These are phyloP conservation scores for Drosophila melanosoma DNA, from an alignment of 2,888 invertebrate species.

Conservation along the genomic window DNA sequence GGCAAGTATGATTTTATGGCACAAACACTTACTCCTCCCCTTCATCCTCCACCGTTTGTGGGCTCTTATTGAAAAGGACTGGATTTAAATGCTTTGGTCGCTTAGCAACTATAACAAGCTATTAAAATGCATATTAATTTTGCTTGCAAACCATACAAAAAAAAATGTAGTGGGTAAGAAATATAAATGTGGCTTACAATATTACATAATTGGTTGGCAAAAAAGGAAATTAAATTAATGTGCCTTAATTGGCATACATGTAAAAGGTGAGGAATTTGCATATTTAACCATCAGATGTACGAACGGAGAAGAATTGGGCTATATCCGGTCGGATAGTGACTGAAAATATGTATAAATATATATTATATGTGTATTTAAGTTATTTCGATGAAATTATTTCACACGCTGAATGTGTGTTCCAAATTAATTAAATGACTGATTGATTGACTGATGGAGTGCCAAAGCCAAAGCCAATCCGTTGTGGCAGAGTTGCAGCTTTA, in stretches of 20 bases:
- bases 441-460: background rate
- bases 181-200: background rate
- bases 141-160: background rate
- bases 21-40: background rate
- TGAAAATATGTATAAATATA: background rate
- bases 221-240: background rate
- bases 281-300: too few species aligned
- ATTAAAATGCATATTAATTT: background rate
- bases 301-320: background rate
- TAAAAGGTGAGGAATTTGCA: background rate
- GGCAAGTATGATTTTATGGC: slow-evolving; percentile 30
- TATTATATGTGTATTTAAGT: background rate
- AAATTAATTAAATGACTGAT: background rate
- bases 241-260: background rate
- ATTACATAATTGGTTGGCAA: background rate
- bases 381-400: too few species aligned
- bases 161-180: background rate
- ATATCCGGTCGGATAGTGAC: background rate
- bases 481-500: background rate
- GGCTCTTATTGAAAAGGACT: background rate
- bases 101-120: background rate
- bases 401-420: background rate
- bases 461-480: background rate
- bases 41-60: too few species aligned
- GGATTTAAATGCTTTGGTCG: background rate